phyloP scores from a whole-genome alignment of 2,888 invertebrate genomes.

The Muscina levida region DNA sequence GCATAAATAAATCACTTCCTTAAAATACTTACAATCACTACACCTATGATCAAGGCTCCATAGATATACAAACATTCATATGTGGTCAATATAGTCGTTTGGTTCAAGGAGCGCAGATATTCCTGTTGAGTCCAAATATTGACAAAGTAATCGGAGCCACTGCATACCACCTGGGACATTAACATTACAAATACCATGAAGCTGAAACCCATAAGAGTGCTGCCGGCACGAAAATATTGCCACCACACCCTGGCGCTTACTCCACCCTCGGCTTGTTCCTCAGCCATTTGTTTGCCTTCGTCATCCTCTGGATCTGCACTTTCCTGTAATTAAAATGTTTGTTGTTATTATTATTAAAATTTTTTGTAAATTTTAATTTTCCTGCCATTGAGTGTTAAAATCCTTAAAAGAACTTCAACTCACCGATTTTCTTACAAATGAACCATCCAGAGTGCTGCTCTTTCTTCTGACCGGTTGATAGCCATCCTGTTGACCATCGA shows the following conservation, averaged over 20 bases:
- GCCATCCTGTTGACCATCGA: constrained; percentile 74
- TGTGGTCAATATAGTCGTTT: constrained; percentile 75
- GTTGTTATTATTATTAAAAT: no score
- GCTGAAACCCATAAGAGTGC: constrained; percentile 79
- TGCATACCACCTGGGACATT: constrained; percentile 82
- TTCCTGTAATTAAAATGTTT: constrained; percentile 68
- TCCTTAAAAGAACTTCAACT: constrained; percentile 49
- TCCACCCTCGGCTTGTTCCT: constrained; percentile 79
- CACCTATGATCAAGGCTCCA: constrained; percentile 76
- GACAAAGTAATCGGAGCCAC: constrained; percentile 84
- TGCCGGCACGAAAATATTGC: constrained; percentile 81
- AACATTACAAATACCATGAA: constrained; percentile 81
- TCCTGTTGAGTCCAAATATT: constrained; percentile 82
- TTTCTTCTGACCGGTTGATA: constrained; percentile 74
- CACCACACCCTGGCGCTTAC: constrained; percentile 79
- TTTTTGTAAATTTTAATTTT: background rate
- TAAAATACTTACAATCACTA: constrained; percentile 73
- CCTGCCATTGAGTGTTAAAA: background rate
- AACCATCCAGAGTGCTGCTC: constrained; percentile 70
- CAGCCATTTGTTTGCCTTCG: constrained; percentile 75
- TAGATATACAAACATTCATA: constrained; percentile 78
- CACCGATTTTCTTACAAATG: constrained; percentile 74
- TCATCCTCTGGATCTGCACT: constrained; percentile 72
- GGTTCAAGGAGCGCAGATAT: constrained; percentile 73
- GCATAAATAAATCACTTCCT: constrained; percentile 3